Evolutionary conservation across 1,140 invertebrate genomes (phyloP).

Genomic region (Mya arenaria): DNA sequence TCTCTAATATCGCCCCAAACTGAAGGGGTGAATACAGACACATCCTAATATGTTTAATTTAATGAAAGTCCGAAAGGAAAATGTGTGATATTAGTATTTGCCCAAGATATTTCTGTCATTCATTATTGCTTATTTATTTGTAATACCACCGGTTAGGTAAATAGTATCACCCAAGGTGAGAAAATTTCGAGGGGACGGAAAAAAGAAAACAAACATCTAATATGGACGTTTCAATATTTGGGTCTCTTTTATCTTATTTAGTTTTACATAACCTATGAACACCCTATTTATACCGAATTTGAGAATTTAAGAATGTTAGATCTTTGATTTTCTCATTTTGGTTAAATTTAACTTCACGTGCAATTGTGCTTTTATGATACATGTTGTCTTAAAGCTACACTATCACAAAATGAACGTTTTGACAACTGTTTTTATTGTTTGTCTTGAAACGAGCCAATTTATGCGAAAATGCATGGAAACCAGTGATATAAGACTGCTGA

Average conservation of each 20-base stretch:
- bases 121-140: constrained; percentile 52
- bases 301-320: too few species aligned
- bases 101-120: constrained; percentile 36
- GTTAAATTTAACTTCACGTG: too few species aligned
- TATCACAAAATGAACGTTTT: too few species aligned
- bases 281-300: too few species aligned
- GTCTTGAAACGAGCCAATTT: too few species aligned
- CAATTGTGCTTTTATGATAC: too few species aligned
- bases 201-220: constrained; percentile 47
- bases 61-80: constrained; percentile 14
- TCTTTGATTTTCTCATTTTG: too few species aligned
- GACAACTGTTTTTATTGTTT: too few species aligned
- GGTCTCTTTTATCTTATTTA: constrained; percentile 29
- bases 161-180: constrained; percentile 41
- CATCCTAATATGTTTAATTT: constrained; percentile 38
- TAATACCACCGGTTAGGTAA: constrained; percentile 39
- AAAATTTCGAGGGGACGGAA: constrained; percentile 31
- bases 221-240: constrained; percentile 41
- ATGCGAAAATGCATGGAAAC: too few species aligned
- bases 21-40: background rate
- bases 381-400: too few species aligned
- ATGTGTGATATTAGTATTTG: constrained; percentile 52
- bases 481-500: too few species aligned
- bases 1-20: background rate
- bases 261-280: constrained; percentile 41